Evolutionary conservation across 2,797 vertebrate genomes (phyloP), one percentile per base, ranked within the genome.

Genomic region (Dicrostonyx torquatus): DNA sequence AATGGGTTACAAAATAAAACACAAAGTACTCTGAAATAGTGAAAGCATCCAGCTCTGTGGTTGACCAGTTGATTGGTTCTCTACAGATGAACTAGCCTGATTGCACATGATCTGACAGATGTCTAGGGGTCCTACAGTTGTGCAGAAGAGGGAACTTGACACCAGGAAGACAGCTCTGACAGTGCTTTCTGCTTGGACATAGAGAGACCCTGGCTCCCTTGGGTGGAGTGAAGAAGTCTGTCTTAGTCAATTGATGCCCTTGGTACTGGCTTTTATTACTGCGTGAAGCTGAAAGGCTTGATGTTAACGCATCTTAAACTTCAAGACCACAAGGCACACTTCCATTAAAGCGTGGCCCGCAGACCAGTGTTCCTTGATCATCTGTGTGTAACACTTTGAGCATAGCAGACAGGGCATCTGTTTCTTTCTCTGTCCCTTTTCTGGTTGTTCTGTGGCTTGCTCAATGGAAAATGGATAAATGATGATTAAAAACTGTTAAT

Each of bases 221-320:
- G 17, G 85, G 48, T 78, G 55, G 78, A 76, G 34, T 68, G 72
- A 78, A 94, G 84, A 75, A 60, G 91, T 91, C 88, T 96, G 22
- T 0, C 77, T 68, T 95, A 95, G 86, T 90, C 85, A 18, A 87
- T 45, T 34, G 86, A 93, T 0, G 0, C 64, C 83, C 84, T 90
- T 72, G 90, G 97, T 96, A 85, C 97, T 97, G 97, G 92, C 73
- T 96, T 96, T 97, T 95, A 70, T 43, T 97, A 86, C 72, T 75
- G 37, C 26, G 60, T 87, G 76, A 93, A 96, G 97, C 94, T 94
- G 93, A 97, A 96, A 96, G 93, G 78, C 75, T 94, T 94, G 95
- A 85, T 90, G 86, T 80, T 82, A 91, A 94, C 62, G 75, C 48
- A 89, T 96, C 93, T 92, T 95, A 62, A 76, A 94, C 95, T 82